A percentile compares a stretch with the other conserved stretches of the same genome.
These are phyloP conservation scores for Muscicapa striata DNA, from an alignment of 2,797 vertebrate genomes.

Conservation along the genomic window DNA sequence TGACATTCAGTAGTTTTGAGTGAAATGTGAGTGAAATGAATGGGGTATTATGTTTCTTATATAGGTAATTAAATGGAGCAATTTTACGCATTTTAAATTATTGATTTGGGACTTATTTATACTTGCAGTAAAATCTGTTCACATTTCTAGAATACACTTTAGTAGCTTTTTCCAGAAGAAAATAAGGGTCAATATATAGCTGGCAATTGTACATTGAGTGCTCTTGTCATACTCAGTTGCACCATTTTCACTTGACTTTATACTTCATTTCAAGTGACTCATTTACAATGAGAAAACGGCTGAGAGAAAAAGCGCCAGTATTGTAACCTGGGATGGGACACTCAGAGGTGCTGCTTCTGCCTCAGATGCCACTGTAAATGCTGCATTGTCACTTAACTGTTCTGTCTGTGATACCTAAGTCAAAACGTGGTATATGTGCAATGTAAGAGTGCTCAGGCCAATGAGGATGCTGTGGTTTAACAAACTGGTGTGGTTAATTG, in stretches of 20 bases:
- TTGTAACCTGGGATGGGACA: not conserved
- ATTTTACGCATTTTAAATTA: not conserved
- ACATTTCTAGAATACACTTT: not conserved
- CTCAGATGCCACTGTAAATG: not conserved
- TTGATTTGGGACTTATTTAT: not conserved
- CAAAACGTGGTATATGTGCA: not conserved
- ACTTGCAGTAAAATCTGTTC: not conserved
- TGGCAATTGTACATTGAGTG: not conserved
- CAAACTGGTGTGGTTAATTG: not conserved
- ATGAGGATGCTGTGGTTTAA: not conserved
- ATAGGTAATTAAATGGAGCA: not conserved
- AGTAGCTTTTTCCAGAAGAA: not conserved
- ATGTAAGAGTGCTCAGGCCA: not conserved
- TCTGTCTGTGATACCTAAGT: not conserved
- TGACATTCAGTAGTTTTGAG: not conserved
- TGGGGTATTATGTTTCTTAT: not conserved
- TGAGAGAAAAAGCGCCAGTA: not conserved
- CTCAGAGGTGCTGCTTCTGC: not conserved
- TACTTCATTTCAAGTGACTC: not conserved
- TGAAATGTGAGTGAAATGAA: not conserved
- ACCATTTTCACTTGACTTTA: not conserved
- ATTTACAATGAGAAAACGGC: not conserved
- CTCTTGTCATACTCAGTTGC: not conserved
- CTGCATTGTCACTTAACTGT: not conserved
- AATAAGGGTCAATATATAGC: not conserved